Conservation (phyloP, 1,140 invertebrate genomes). For the Sycophaga agraensis region DNA sequence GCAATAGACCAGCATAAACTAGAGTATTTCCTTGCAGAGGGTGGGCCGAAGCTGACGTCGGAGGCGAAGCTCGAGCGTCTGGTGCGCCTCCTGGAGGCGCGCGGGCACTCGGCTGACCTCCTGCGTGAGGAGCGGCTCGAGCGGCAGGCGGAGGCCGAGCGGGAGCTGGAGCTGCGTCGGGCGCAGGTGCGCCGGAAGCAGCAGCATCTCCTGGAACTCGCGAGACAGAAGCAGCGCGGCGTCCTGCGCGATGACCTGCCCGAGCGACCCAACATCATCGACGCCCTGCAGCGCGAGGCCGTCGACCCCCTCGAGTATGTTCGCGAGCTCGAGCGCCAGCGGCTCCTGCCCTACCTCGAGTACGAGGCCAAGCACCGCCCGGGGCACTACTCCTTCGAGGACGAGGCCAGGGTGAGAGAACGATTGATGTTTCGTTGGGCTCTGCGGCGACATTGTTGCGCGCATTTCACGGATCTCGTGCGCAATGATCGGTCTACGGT, state of each 20-base stretch:
- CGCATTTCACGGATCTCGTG: too few relatives aligned
- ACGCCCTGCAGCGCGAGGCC: conserved; percentile 20
- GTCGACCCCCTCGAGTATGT: conserved; percentile 14
- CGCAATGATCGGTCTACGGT: too few relatives aligned
- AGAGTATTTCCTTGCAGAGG: conserved; percentile 38
- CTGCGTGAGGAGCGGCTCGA: neutral
- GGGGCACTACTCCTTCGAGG: neutral
- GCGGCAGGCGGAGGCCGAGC: neutral
- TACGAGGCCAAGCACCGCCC: neutral
- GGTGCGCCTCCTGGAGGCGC: conserved; percentile 37
- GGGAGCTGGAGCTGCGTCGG: conserved; percentile 39
- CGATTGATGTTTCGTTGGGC: neutral
- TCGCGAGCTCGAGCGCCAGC: conserved; percentile 6
- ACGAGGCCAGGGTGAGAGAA: conserved; percentile 17
- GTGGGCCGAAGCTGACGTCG: conserved; percentile 36
- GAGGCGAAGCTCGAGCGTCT: conserved; percentile 39
- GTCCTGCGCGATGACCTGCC: conserved; percentile 30
- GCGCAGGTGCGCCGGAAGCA: conserved; percentile 34
- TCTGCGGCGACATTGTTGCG: too few relatives aligned
- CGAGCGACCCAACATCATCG: conserved; percentile 34
- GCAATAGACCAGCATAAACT: too few relatives aligned
- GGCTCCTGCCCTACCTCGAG: conserved; percentile 14
- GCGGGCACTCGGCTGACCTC: neutral
- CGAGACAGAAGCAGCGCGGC: conserved; percentile 34
- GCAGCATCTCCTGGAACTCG: conserved; percentile 36